Conservation (phyloP, 2,888 invertebrate species). For the Fragum fragum region DNA sequence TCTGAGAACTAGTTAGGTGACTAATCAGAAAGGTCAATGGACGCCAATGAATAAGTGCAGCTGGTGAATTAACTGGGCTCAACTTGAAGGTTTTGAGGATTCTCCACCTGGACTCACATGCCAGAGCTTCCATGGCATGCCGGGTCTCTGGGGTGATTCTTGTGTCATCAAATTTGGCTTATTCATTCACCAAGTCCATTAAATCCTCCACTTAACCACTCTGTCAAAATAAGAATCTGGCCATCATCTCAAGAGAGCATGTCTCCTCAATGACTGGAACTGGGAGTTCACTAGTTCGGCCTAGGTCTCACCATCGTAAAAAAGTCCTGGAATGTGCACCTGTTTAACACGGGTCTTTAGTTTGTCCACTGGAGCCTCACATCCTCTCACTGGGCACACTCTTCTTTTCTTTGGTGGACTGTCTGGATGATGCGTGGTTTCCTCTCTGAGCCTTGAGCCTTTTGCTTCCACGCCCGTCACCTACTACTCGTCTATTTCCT, state of each 20-base stretch:
- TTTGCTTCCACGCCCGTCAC: too few relatives aligned
- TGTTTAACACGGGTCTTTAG: background rate
- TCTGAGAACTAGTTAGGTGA: background rate
- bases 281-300: background rate
- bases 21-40: background rate
- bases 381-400: background rate
- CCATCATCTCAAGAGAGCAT: background rate
- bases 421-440: background rate
- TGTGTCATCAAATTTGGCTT: background rate
- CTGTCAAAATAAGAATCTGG: too few relatives aligned
- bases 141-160: background rate
- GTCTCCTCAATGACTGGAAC: background rate
- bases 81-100: constrained; percentile 7
- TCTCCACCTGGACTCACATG: background rate
- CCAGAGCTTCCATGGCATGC: background rate
- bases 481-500: too few relatives aligned
- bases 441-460: too few relatives aligned
- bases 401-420: background rate
- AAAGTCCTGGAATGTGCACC: background rate
- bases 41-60: constrained; percentile 25
- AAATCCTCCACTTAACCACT: background rate
- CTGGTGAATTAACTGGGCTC: constrained; percentile 27
- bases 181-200: background rate
- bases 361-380: background rate
- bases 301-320: background rate